Conservation (phyloP, 1,140 invertebrate genomes). For the Dysdera silvatica region DNA sequence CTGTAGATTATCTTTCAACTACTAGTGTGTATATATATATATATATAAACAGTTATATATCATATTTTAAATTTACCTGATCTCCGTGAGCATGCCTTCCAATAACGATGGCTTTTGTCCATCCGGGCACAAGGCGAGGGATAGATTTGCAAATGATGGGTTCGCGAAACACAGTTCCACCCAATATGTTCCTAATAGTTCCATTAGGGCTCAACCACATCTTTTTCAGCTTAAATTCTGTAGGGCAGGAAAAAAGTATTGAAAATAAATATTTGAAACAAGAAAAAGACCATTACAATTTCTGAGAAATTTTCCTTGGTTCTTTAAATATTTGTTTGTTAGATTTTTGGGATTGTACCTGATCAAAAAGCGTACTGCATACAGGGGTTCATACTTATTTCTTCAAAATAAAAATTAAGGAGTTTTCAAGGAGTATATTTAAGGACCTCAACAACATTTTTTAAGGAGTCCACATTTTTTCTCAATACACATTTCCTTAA, state of each 20-base stretch:
- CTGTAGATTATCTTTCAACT: no score
- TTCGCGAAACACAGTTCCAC: slow-evolving; percentile 82
- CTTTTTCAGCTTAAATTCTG: slow-evolving; percentile 84
- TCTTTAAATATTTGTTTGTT: no score
- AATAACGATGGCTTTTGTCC: slow-evolving; percentile 71
- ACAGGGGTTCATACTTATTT: no score
- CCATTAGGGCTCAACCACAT: slow-evolving; percentile 90
- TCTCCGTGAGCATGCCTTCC: slow-evolving; percentile 84
- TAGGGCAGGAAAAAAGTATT: slow-evolving; percentile 27
- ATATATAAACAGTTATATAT: neutral
- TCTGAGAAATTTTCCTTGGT: no score
- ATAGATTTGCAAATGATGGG: slow-evolving; percentile 83
- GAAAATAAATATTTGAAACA: no score
- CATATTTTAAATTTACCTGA: slow-evolving; percentile 49
- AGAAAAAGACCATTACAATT: slow-evolving; percentile 40
- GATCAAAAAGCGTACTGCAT: no score
- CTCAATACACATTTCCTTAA: no score
- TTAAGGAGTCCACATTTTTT: no score
- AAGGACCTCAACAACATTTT: no score
- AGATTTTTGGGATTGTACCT: no score
- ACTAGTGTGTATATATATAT: neutral
- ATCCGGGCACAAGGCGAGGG: slow-evolving; percentile 75
- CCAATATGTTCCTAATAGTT: slow-evolving; percentile 82
- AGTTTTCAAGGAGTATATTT: no score
- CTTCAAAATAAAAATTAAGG: no score